Conservation (phyloP, 1,140 invertebrate genomes). For the Drosophila busckii region DNA sequence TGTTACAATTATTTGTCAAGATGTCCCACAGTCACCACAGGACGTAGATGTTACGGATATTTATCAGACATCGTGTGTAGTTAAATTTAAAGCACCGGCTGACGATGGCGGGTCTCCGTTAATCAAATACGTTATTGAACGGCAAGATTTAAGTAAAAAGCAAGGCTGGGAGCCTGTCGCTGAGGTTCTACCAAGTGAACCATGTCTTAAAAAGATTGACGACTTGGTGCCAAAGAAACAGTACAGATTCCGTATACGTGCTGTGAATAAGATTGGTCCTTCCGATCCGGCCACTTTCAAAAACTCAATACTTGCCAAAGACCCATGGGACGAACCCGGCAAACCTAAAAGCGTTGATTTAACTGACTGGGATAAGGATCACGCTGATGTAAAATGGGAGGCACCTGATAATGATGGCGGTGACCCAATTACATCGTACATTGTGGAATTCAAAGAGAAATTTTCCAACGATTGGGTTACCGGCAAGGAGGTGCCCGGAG, state of each 20-base stretch:
- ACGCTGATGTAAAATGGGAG: conserved; percentile 94
- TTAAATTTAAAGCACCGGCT: conserved; percentile 93
- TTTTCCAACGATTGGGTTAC: conserved; percentile 93
- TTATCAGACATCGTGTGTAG: conserved; percentile 93
- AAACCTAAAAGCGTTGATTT: conserved; percentile 94
- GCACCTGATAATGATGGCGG: conserved; percentile 95
- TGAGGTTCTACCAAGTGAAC: conserved; percentile 84
- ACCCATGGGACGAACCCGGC: conserved; percentile 98
- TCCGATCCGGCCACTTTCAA: conserved; percentile 93
- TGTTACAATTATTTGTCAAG: conserved; percentile 93
- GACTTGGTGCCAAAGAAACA: conserved; percentile 92
- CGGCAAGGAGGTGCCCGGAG: conserved; percentile 89
- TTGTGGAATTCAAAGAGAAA: conserved; percentile 96
- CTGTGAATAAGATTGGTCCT: conserved; percentile 93
- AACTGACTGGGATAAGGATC: conserved; percentile 97
- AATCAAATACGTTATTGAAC: conserved; percentile 95
- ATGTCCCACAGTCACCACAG: conserved; percentile 91
- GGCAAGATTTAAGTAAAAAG: conserved; percentile 93
- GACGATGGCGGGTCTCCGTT: conserved; percentile 97
- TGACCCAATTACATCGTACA: conserved; percentile 95
- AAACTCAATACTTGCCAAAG: conserved; percentile 94
- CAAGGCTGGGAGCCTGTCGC: conserved; percentile 92
- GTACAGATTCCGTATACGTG: conserved; percentile 96
- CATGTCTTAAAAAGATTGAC: conserved; percentile 89
- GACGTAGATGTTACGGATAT: conserved; percentile 95